phyloP scores from a whole-genome alignment of 2,797 vertebrate species.

The Epinephelus coioides region DNA sequence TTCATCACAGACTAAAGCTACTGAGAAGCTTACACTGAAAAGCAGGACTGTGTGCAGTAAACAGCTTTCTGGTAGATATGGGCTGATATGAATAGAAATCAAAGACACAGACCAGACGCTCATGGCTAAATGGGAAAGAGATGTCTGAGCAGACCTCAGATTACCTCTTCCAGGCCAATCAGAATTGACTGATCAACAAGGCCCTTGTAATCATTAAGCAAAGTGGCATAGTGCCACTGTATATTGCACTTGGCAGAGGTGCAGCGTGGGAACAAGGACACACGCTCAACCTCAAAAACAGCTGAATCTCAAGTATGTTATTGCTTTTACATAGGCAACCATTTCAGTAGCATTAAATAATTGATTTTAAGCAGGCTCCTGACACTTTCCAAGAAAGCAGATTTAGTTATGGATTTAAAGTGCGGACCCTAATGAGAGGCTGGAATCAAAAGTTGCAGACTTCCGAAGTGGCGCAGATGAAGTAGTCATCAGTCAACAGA shows the following conservation, averaged over 20 bases:
- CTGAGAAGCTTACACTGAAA: background rate
- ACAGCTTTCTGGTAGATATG: background rate
- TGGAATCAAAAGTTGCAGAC: no score
- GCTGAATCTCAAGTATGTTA: background rate
- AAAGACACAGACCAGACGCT: background rate
- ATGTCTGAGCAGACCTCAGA: slow-evolving; percentile 2
- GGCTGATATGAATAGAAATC: slow-evolving; percentile 19
- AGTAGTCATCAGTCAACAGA: no score
- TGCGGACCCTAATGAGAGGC: background rate
- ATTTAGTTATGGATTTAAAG: background rate
- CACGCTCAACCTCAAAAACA: background rate
- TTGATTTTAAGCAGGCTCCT: no score
- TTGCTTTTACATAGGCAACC: no score
- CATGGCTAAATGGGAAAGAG: slow-evolving; percentile 17
- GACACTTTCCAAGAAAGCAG: background rate
- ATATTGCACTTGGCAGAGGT: background rate
- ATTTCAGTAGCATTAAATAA: background rate
- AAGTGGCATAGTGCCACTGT: background rate
- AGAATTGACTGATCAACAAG: background rate
- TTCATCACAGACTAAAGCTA: background rate
- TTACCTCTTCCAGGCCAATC: background rate
- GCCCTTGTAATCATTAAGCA: slow-evolving; percentile 1
- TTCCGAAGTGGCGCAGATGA: no score
- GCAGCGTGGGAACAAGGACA: background rate
- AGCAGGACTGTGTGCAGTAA: background rate